phyloP scores from a whole-genome alignment of 2,113 vertebrate species.

The Elanus axillaris region DNA sequence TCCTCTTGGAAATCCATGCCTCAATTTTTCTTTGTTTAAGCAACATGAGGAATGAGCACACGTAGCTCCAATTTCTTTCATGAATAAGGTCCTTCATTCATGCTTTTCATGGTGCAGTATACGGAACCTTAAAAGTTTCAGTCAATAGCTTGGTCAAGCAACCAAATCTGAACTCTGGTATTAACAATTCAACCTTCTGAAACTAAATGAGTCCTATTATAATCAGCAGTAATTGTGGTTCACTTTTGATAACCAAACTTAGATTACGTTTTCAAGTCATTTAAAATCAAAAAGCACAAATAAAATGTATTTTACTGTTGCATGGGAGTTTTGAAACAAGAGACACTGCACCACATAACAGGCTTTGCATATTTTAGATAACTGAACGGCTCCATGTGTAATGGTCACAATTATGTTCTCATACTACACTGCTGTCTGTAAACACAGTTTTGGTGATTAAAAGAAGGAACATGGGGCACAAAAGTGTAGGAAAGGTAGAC shows the following conservation, averaged over 20 bases:
- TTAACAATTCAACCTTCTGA: not conserved
- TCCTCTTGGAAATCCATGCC: not conserved
- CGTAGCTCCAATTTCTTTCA: not conserved
- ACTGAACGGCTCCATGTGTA: not conserved
- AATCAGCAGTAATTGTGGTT: not conserved
- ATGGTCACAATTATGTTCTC: not conserved
- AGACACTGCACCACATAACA: not conserved
- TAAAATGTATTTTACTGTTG: not conserved
- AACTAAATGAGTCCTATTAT: not conserved
- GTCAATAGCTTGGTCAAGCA: conserved; percentile 28
- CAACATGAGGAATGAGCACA: not conserved
- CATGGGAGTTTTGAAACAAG: not conserved
- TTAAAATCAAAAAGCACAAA: not conserved
- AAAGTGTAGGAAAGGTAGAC: not conserved
- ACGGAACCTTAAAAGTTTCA: not conserved
- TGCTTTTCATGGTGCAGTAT: not conserved
- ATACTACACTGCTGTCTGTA: not conserved
- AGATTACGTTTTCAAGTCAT: not conserved
- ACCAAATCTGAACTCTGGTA: not conserved
- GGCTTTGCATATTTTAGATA: not conserved
- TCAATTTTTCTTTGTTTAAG: not conserved
- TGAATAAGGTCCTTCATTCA: conserved; percentile 12
- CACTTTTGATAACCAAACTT: not conserved
- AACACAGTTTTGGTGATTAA: not conserved
- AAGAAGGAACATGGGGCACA: not conserved